Percentiles rank a stretch among this genome's conserved stretches.
phyloP scores from a whole-genome alignment of 2,888 invertebrate species.

The Coleophora flavipennella region DNA sequence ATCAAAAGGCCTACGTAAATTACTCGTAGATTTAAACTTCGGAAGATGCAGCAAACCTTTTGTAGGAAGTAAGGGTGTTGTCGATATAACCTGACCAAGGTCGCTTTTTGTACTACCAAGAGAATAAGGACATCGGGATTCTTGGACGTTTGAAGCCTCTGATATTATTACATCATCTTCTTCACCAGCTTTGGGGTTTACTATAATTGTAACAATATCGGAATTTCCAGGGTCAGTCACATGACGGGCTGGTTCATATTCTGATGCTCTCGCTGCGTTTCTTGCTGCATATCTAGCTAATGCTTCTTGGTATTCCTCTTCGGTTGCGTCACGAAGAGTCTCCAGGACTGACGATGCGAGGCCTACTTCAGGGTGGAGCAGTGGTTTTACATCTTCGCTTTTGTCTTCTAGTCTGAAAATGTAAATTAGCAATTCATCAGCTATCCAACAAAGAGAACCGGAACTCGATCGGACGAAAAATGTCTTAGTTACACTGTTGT shows the following conservation, averaged over 20 bases:
- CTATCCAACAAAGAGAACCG: no score
- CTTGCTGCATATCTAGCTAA: slow-evolving; percentile 50
- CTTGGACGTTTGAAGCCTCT: slow-evolving; percentile 39
- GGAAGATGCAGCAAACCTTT: slow-evolving; percentile 23
- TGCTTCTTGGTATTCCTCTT: slow-evolving; percentile 55
- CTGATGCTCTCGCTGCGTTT: slow-evolving; percentile 20
- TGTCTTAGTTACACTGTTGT: no score
- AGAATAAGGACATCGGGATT: slow-evolving; percentile 33
- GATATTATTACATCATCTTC: slow-evolving; percentile 24
- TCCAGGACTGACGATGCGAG: slow-evolving; percentile 56
- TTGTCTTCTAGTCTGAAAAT: slow-evolving; percentile 27
- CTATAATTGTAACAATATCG: slow-evolving; percentile 39
- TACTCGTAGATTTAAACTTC: slow-evolving; percentile 15
- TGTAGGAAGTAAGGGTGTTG: slow-evolving; percentile 19
- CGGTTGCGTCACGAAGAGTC: slow-evolving; percentile 51
- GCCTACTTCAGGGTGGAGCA: slow-evolving; percentile 56
- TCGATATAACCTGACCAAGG: slow-evolving; percentile 8
- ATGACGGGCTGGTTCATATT: slow-evolving; percentile 23
- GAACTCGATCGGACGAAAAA: no score
- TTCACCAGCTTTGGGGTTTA: slow-evolving; percentile 25
- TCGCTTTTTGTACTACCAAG: slow-evolving; percentile 18
- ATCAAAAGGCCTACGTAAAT: slow-evolving; percentile 23
- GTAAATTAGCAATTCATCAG: no score
- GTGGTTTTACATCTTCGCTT: slow-evolving; percentile 41
- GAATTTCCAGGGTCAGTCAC: slow-evolving; percentile 25